Evolutionary conservation across 2,113 vertebrate species (phyloP).

Genomic region (Brachyistius frenatus): DNA sequence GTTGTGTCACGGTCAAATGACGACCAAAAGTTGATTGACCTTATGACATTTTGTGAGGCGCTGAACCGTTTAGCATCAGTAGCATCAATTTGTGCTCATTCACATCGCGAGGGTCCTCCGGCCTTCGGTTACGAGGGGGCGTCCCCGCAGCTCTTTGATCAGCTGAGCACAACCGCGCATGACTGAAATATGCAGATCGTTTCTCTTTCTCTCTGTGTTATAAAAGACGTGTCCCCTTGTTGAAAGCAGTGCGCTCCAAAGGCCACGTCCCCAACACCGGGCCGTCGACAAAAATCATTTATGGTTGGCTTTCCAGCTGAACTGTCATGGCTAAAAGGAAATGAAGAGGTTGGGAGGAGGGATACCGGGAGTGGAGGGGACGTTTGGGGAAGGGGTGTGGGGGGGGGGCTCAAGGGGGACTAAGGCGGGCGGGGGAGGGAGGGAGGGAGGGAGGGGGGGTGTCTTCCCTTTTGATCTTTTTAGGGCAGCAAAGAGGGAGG

Average conservation of each 20-base stretch:
- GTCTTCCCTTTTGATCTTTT: conserved; percentile 85
- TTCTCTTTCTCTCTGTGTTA: conserved; percentile 50
- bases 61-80: conserved; percentile 75
- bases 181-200: conserved; percentile 78
- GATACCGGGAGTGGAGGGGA: conserved; percentile 46
- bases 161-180: conserved; percentile 72
- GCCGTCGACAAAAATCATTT: conserved; percentile 78
- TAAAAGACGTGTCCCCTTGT: conserved; percentile 52
- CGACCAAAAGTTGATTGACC: conserved; percentile 76
- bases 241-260: conserved; percentile 63
- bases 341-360: conserved; percentile 76
- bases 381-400: conserved; percentile 46
- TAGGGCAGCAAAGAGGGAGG: conserved; percentile 69
- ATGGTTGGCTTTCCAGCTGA: conserved; percentile 85
- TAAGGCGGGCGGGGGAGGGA: background rate
- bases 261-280: conserved; percentile 70
- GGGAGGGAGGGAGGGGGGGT: conserved; percentile 23
- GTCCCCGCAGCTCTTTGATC: conserved; percentile 76
- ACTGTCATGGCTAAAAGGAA: conserved; percentile 83
- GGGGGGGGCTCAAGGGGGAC: conserved; percentile 53
- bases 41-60: conserved; percentile 69
- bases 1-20: conserved; percentile 76
- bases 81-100: conserved; percentile 76
- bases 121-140: conserved; percentile 48
- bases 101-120: conserved; percentile 60